phyloP scores from a whole-genome alignment of 2,888 invertebrate genomes.

The Phymatocera aterrima region DNA sequence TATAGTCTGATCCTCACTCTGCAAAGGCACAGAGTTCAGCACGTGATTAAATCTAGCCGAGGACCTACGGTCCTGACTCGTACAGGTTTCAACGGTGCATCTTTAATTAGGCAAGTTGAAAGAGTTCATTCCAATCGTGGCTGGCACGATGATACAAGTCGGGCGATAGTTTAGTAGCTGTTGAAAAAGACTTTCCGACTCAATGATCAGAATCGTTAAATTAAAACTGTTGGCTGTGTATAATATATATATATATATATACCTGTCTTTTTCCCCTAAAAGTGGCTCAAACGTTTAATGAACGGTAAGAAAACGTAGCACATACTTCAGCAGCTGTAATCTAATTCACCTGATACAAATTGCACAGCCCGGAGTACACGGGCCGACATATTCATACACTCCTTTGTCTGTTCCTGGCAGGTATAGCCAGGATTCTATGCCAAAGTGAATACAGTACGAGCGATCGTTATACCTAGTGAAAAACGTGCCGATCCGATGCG shows the following conservation, averaged over 20 bases:
- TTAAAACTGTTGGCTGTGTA: not conserved
- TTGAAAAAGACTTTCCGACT: not conserved
- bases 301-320: not conserved
- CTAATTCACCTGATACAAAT: conserved; percentile 22
- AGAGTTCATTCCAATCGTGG: not conserved
- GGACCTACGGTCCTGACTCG: not conserved
- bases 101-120: conserved; percentile 22
- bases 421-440: not conserved
- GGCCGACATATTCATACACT: not conserved
- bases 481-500: not conserved
- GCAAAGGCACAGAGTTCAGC: conserved; percentile 22
- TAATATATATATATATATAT: too few relatives aligned
- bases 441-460: not conserved
- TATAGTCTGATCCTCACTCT: conserved; percentile 11
- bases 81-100: not conserved
- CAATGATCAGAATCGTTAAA: conserved; percentile 24
- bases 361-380: not conserved
- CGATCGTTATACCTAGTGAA: not conserved
- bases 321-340: not conserved
- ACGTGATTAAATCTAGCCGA: conserved; percentile 16
- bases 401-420: conserved; percentile 10
- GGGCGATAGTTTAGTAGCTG: not conserved
- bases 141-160: not conserved
- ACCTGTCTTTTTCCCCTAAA: not conserved
- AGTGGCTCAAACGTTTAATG: not conserved